Evolutionary conservation across 2,113 vertebrate species (phyloP), one percentile per base, ranked within the genome.

Genomic region (Lethenteron camtschaticum): DNA sequence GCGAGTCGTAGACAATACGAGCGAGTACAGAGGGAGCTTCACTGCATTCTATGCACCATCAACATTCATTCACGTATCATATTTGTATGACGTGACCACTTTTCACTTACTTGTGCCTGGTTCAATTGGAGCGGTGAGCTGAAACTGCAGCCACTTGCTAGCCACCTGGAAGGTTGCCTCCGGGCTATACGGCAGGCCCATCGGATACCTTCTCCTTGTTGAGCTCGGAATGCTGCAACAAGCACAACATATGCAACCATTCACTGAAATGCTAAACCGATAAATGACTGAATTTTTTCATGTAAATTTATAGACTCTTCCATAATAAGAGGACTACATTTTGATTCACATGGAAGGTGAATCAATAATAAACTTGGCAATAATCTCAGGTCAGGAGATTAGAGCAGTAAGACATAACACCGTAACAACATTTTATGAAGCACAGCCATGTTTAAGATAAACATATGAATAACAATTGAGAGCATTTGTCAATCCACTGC

Each of bases 111-210:
- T 73, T 56, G 80, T 76, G 57, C 85, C 87, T 9, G 81, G 77
- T 71, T 89, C 84, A 72, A 87, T 72, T 56, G 87, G 82, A 57
- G 80, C 74, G 57, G 79, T 76, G 8, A 96, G 81, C 8, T 91
- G 89, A 77, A 82, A 90, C 71, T 80, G 85, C 10, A 96, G 76
- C 87, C 88, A 95, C 58, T 95, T 88, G 1, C 82, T 83, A 56
- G 87, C 87, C 76, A 92, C 87, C 72, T 83, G 87, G 77, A 99
- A 95, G 71, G 87, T 85, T 69, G 91, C 85, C 16, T 83, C 79
- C 12, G 94, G 85, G 85, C 83, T 56, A 96, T 80, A 69, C 85
- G 86, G 79, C 87, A 91, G 0, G 86, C 83, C 63, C 78, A 78
- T 72, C 90, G 86, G 75, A 95, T 79, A 71, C 87, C 83, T 57